Conservation (phyloP, 2,113 vertebrate genomes). For the Prunella fulvescens region DNA sequence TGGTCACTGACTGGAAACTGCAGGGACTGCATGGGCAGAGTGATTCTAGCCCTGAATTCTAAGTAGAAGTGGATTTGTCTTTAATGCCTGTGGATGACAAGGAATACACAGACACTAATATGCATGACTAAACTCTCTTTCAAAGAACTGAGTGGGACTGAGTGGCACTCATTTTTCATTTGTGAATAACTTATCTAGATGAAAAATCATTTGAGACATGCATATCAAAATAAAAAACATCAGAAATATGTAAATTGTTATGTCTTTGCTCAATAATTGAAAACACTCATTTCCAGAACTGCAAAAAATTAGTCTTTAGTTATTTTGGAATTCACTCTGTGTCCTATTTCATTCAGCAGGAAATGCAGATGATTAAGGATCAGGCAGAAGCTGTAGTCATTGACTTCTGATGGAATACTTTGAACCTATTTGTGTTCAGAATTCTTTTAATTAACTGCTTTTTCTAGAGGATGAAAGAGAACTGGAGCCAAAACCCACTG, state of each 20-base stretch:
- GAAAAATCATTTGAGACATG: slow-evolving; percentile 20
- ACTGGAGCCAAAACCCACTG: neutral
- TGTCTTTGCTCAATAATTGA: slow-evolving; percentile 53
- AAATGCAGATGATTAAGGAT: slow-evolving; percentile 37
- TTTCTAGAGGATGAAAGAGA: neutral
- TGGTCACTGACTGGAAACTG: neutral
- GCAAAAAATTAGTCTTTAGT: slow-evolving; percentile 4
- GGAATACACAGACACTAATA: neutral
- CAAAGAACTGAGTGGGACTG: slow-evolving; percentile 15
- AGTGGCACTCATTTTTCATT: slow-evolving; percentile 34
- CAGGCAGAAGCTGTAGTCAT: slow-evolving; percentile 2
- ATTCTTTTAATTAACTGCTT: slow-evolving; percentile 34
- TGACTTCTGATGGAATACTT: slow-evolving; percentile 35
- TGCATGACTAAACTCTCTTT: slow-evolving; percentile 33
- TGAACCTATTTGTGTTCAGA: neutral
- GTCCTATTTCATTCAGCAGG: slow-evolving; percentile 9
- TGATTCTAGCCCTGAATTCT: neutral
- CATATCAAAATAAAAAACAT: slow-evolving; percentile 36
- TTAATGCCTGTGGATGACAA: neutral
- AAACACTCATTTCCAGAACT: slow-evolving; percentile 5
- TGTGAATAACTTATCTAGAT: slow-evolving; percentile 29
- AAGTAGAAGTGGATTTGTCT: neutral
- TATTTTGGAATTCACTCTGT: slow-evolving; percentile 19
- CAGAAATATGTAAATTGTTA: slow-evolving; percentile 44
- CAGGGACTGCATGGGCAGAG: neutral